phyloP scores from a whole-genome alignment of 2,113 vertebrate genomes.

The Tympanuchus pallidicinctus region DNA sequence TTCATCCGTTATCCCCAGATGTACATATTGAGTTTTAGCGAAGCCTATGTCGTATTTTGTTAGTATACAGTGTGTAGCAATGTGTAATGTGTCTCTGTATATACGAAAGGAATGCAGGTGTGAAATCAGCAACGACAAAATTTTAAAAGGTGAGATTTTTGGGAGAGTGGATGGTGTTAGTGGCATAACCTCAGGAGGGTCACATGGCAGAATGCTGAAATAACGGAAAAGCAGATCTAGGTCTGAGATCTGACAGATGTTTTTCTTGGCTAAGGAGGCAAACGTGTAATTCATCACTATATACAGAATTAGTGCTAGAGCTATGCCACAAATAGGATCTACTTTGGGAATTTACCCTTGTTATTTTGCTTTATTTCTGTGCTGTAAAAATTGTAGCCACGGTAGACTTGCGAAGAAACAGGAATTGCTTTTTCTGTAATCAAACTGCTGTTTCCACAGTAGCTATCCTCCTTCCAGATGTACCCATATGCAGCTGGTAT shows the following conservation, averaged over 20 bases:
- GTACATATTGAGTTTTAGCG: neutral
- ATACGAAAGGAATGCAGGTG: neutral
- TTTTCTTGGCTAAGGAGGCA: neutral
- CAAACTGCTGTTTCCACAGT: neutral
- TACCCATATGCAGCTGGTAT: neutral
- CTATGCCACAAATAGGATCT: neutral
- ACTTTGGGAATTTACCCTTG: neutral
- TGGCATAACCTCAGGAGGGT: neutral
- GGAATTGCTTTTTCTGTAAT: neutral
- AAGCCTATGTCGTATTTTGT: neutral
- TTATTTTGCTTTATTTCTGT: neutral
- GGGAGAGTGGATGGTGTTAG: neutral
- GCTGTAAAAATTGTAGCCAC: neutral
- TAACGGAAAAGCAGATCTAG: neutral
- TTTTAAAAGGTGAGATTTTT: neutral
- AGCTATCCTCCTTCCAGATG: neutral
- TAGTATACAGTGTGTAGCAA: neutral
- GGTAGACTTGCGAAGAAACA: fast-evolving
- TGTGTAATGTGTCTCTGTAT: neutral
- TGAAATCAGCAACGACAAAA: neutral
- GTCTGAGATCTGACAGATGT: neutral
- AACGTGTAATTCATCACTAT: neutral
- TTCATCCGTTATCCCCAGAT: neutral
- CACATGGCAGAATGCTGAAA: neutral
- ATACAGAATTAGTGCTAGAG: neutral